phyloP scores from a whole-genome alignment of 2,113 vertebrate species.

The Malaclemys terrapin region DNA sequence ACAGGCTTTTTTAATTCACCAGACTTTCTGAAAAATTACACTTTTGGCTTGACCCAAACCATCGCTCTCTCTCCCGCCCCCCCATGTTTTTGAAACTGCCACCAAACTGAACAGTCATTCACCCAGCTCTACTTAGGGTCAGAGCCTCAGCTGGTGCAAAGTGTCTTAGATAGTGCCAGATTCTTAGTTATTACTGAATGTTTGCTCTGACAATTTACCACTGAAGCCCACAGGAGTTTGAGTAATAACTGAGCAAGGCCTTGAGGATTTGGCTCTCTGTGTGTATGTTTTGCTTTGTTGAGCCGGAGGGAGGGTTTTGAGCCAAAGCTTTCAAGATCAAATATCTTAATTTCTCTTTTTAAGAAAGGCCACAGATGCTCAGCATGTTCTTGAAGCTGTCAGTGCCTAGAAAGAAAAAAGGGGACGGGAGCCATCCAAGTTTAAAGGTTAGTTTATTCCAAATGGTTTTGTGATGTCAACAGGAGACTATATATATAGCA shows the following conservation, averaged over 20 bases:
- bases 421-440: conserved; percentile 18
- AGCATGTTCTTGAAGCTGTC: conserved; percentile 51
- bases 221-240: not conserved
- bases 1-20: not conserved
- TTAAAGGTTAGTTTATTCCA: conserved; percentile 73
- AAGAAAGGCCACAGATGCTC: conserved; percentile 65
- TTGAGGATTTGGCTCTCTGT: not conserved
- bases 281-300: not conserved
- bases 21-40: not conserved
- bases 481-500: conserved; percentile 66
- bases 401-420: conserved; percentile 43
- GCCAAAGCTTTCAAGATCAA: conserved; percentile 44
- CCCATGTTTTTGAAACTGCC: not conserved
- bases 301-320: not conserved
- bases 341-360: conserved; percentile 52
- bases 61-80: no score
- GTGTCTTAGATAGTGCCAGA: not conserved
- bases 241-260: not conserved
- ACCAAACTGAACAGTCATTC: not conserved
- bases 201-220: conserved; percentile 8
- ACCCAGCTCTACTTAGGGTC: not conserved
- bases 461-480: conserved; percentile 69
- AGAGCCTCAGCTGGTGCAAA: conserved; percentile 10
- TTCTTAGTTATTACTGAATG: conserved; percentile 48
- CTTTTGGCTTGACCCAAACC: not conserved